Evolutionary conservation across 2,888 invertebrate genomes (phyloP).

Genomic region (Limulus polyphemus): DNA sequence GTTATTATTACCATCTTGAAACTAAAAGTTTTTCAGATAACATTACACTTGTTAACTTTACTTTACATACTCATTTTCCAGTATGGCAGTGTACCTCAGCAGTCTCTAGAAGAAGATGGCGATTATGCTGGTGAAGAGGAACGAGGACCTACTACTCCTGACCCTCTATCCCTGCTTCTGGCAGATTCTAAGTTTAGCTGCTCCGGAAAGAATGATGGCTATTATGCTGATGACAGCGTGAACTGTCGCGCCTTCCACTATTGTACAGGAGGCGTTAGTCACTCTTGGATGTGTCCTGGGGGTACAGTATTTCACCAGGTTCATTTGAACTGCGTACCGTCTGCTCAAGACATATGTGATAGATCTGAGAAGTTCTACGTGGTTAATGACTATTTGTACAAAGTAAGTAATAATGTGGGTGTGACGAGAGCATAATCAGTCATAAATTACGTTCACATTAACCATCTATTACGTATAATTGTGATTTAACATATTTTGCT

Average conservation of each 20-base stretch:
- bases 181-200: conserved; percentile 75
- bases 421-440: too few species aligned
- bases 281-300: conserved; percentile 87
- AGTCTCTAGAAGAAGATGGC: conserved; percentile 7
- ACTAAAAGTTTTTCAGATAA: too few species aligned
- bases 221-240: conserved; percentile 78
- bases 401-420: conserved; percentile 42
- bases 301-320: conserved; percentile 81
- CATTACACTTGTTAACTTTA: too few species aligned
- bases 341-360: conserved; percentile 72
- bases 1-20: too few species aligned
- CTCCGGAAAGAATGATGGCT: conserved; percentile 64
- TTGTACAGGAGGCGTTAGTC: conserved; percentile 65
- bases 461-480: too few species aligned
- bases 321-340: conserved; percentile 85
- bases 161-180: conserved; percentile 62
- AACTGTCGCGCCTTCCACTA: conserved; percentile 88
- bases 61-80: too few species aligned
- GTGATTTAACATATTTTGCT: too few species aligned
- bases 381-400: conserved; percentile 82
- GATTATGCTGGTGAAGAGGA: conserved; percentile 41
- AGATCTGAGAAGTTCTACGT: conserved; percentile 80
- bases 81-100: conserved; percentile 8
- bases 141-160: conserved; percentile 64
- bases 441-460: too few species aligned